Conservation (phyloP, 1,140 invertebrate species). For the Pinna nobilis region DNA sequence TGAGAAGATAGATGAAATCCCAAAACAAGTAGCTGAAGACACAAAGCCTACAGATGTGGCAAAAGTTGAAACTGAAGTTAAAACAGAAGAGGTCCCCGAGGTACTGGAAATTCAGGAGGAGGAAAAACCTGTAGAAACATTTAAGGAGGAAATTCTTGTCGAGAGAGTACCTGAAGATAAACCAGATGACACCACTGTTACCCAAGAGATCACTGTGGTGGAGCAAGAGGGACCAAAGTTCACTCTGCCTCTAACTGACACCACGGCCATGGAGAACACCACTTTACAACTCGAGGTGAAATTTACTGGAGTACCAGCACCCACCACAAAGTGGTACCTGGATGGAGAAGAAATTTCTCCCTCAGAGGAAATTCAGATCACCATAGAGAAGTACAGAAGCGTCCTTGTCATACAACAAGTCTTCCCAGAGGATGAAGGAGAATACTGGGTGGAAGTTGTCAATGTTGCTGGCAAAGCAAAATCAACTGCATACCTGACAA, state of each 20-base stretch:
- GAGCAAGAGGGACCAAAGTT: constrained; percentile 66
- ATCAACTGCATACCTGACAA: constrained; percentile 67
- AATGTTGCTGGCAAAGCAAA: constrained; percentile 69
- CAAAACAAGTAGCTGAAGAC: constrained; percentile 23
- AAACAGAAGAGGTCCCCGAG: constrained; percentile 41
- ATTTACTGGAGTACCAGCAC: constrained; percentile 61
- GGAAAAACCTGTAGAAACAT: constrained; percentile 44
- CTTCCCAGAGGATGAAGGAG: constrained; percentile 71
- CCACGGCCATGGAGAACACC: constrained; percentile 65
- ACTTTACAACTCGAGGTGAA: constrained; percentile 62
- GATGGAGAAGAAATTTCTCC: constrained; percentile 66
- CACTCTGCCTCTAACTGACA: constrained; percentile 63
- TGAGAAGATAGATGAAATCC: constrained; percentile 27
- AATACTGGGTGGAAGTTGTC: constrained; percentile 68
- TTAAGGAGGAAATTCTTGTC: constrained; percentile 46
- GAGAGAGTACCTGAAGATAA: constrained; percentile 41
- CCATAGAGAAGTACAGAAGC: constrained; percentile 57
- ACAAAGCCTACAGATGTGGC: constrained; percentile 33
- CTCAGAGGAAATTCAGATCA: constrained; percentile 66
- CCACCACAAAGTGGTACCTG: constrained; percentile 68
- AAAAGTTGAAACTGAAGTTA: constrained; percentile 25
- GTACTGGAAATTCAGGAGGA: constrained; percentile 34
- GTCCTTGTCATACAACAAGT: constrained; percentile 66
- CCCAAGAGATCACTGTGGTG: constrained; percentile 38
- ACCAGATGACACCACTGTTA: constrained; percentile 9